Base-by-base conservation (phyloP, 2,113 vertebrate species). In the Barbus barbus region DNA sequence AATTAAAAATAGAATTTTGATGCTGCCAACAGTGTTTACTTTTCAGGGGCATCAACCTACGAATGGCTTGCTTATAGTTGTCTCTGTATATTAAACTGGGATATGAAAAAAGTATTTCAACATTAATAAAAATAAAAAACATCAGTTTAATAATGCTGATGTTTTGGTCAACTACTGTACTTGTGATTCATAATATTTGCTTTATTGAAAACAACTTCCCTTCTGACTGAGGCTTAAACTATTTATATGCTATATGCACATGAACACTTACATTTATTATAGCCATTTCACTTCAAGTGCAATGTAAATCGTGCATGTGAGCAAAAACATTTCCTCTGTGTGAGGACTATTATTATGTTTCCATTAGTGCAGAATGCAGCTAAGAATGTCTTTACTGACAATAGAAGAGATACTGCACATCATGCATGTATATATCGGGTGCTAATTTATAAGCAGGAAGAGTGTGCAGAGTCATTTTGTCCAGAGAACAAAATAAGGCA, bases 331-430 rank as follows among this genome's bases (percentile, higher is more conserved):
- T 74, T 74, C 41, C 33, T 71, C 67, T 71, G n/a, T n/a, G n/a
- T n/a, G n/a, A n/a, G n/a, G n/a, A n/a, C 44, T 69, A 31, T 51
- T 56, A 83, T 85, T 87, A 84, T 74, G 31, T 72, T 74, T 85
- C 80, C 56, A 85, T 85, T 79, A 87, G 83, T 74, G 61, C 44
- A 56, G 61, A 83, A 73, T 51, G 65, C 60, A 4, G 41, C 71
- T 75, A 67, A 75, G 48, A 48, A 82, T 71, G 53, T 76, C 33
- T 85, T 46, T 46, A 76, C 33, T 56, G 41, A 44, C 33, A 65
- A 36, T 60, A 56, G 31, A 46, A 61, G 33, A 65, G 38, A 61
- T 44, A 56, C 58, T 77, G 33, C 28, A 1, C 8, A 31, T 8
- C 41, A 20, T 38, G 33, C 63, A 48, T 46, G 24, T 41, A 74